Evolutionary conservation across 2,888 invertebrate species (phyloP).

Genomic region (Megalurothrips usitatus): DNA sequence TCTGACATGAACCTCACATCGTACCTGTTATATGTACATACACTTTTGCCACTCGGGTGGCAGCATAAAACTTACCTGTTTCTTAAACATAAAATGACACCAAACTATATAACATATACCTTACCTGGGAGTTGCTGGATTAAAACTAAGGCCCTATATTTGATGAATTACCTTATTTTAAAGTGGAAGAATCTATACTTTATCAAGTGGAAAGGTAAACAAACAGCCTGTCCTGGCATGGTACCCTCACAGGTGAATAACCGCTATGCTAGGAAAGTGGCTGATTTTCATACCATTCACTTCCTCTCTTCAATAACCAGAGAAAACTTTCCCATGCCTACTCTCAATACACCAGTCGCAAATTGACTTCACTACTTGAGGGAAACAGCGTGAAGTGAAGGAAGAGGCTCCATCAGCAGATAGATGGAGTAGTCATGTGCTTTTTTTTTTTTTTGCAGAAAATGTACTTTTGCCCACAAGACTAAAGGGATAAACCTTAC

Average conservation of each 20-base stretch:
- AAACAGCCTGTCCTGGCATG: too few relatives aligned
- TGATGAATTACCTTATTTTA: neutral
- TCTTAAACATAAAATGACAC: neutral
- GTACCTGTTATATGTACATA: neutral
- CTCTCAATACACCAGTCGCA: neutral
- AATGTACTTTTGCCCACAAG: too few relatives aligned
- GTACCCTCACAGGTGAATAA: too few relatives aligned
- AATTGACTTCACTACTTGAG: neutral
- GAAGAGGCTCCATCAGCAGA: neutral
- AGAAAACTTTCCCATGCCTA: too few relatives aligned
- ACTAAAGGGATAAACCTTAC: too few relatives aligned
- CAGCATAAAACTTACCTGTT: slow-evolving; percentile 6
- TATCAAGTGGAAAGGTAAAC: too few relatives aligned
- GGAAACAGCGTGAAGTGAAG: neutral
- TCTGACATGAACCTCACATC: neutral
- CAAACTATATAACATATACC: neutral
- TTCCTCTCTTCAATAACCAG: neutral
- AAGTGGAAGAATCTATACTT: too few relatives aligned
- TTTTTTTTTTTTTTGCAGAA: neutral
- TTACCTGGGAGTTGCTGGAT: neutral
- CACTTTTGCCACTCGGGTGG: slow-evolving; percentile 5
- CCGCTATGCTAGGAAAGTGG: neutral
- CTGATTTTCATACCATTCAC: neutral
- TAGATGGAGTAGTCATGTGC: neutral
- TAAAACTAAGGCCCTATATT: neutral